These are phyloP conservation scores for Ischnus inquisitorius DNA, from an alignment of 2,888 invertebrate species.

Conservation along the genomic window DNA sequence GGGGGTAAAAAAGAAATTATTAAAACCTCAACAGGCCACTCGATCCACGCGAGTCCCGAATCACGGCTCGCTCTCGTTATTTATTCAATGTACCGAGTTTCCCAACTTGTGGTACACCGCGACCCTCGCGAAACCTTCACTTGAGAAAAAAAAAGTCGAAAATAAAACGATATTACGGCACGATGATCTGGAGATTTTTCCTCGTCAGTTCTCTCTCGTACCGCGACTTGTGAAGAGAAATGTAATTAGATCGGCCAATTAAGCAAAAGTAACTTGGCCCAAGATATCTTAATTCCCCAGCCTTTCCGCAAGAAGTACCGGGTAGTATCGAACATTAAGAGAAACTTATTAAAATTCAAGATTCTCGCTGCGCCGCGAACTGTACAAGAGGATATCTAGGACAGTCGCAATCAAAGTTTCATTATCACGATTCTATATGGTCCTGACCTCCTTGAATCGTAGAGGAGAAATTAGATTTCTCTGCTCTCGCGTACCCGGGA, in stretches of 20 bases:
- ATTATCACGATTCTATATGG: neutral
- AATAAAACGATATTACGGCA: neutral
- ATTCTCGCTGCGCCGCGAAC: neutral
- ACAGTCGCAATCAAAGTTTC: neutral
- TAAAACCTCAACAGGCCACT: constrained; percentile 49
- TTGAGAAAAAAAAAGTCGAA: neutral
- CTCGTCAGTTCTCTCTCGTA: too few relatives aligned
- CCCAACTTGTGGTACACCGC: constrained; percentile 3
- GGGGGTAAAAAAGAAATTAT: constrained; percentile 31
- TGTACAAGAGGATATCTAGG: neutral
- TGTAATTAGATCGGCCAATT: too few relatives aligned
- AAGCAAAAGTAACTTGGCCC: too few relatives aligned
- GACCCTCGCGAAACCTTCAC: neutral
- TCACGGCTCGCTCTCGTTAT: constrained; percentile 58
- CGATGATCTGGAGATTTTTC: too few relatives aligned
- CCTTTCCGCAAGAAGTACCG: too few relatives aligned
- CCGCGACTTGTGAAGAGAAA: too few relatives aligned
- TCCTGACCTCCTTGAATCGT: neutral
- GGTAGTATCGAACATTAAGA: too few relatives aligned
- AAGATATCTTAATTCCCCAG: too few relatives aligned
- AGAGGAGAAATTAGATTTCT: constrained; percentile 15
- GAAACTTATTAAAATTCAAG: neutral
- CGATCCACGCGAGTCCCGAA: constrained; percentile 31
- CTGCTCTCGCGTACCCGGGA: neutral
- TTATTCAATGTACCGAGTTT: constrained; percentile 55